Percentiles rank a stretch among this genome's conserved stretches.
Conservation (phyloP, 2,888 invertebrate genomes). For the Pinctada fucata region DNA sequence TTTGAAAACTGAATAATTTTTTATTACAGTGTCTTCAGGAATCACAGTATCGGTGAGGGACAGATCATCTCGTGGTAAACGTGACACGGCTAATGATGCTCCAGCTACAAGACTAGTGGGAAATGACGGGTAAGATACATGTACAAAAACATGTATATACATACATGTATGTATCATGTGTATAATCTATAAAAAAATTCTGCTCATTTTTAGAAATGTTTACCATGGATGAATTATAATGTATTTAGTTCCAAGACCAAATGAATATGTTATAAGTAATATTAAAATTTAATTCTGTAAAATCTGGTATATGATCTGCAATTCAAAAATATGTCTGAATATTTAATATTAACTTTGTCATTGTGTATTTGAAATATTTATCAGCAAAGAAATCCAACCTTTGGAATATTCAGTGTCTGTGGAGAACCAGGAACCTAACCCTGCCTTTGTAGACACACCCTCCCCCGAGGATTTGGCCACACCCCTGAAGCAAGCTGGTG, state of each 20-base stretch:
- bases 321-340: too few species aligned
- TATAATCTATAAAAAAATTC: background rate
- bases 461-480: constrained; percentile 33
- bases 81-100: background rate
- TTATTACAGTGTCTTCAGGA: too few species aligned
- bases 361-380: background rate
- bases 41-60: background rate
- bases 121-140: constrained; percentile 12
- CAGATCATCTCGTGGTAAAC: constrained; percentile 2
- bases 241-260: too few species aligned
- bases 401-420: constrained; percentile 51
- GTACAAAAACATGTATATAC: too few species aligned
- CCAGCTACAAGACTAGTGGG: constrained; percentile 12
- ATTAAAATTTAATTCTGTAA: too few species aligned
- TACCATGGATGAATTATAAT: too few species aligned
- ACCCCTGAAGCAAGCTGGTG: constrained; percentile 43
- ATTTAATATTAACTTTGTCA: too few species aligned
- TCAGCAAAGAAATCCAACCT: constrained; percentile 50
- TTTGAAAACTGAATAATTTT: too few species aligned
- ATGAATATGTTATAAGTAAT: too few species aligned
- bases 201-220: constrained; percentile 2
- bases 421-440: constrained; percentile 51
- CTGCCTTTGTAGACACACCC: constrained; percentile 46
- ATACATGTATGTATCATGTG: background rate
- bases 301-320: too few species aligned